Base-by-base conservation (phyloP, 2,113 vertebrate species). In the Mirounga angustirostris region DNA sequence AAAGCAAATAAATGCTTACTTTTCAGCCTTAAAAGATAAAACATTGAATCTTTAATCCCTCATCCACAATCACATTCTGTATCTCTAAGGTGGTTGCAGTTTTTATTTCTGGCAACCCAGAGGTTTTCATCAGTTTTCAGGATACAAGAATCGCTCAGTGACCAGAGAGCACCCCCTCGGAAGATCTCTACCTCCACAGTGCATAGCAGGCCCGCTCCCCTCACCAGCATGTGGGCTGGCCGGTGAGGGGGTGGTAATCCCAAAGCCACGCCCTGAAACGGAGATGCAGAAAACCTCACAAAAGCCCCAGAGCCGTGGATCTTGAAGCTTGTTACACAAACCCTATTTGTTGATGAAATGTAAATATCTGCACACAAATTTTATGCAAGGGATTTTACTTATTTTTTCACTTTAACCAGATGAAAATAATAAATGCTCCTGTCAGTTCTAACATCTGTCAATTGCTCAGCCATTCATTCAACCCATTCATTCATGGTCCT, bases 401-500 rank as follows among this genome's bases (percentile, higher is more conserved):
- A 91, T 33, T 88, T 96, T 76, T 98, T 97, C 26, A 26, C 96
- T 94, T 98, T 97, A 97, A 76, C 58, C 92, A 97, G 59, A 98
- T 71, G 79, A 91, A 78, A 97, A 97, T 69, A 83, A 95, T 6
- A 92, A 98, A 97, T 3, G 89, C 59, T 40, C 26, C 4, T 65
- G 96, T 98, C 97, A 98, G 79, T 89, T 98, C 73, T 24, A 93
- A 97, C 98, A 46, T 1, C 61, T 92, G 96, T 98, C 98, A 98
- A 18, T 63, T 98, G 97, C 89, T 98, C 98, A 98, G 97, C 96
- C 94, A 43, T 98, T 98, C 97, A 43, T 98, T 98, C 98, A 43
- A 43, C 40, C 96, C 94, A 43, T 98, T 98, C 97, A 43, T 98
- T 98, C 98, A 56, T 2, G 4, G 93, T 80, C 96, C 89, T 98